Evolutionary conservation across 2,113 vertebrate species (phyloP).

Genomic region (Semicossyphus pulcher): DNA sequence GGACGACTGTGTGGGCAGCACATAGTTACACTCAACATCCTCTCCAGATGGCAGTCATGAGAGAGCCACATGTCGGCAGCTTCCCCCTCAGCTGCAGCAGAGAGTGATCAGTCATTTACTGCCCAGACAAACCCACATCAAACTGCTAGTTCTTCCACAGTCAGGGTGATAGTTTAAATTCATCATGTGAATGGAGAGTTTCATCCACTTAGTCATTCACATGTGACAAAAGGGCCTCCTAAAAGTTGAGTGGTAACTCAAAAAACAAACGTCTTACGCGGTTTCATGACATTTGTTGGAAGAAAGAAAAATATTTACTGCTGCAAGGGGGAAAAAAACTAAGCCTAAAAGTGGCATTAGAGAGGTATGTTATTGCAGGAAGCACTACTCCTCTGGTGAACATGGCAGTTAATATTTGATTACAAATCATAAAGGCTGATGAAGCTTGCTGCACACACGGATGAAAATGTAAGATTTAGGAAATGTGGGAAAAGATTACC

Average conservation of each 20-base stretch:
- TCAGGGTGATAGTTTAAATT: not conserved
- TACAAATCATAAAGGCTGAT: no score
- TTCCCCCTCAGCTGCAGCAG: constrained; percentile 26
- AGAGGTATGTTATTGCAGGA: no score
- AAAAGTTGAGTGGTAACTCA: not conserved
- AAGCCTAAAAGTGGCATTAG: no score
- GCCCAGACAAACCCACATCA: not conserved
- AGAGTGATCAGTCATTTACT: constrained; percentile 5
- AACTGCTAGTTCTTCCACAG: not conserved
- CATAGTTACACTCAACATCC: not conserved
- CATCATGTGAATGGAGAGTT: not conserved
- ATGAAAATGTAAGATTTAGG: no score
- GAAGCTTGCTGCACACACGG: no score
- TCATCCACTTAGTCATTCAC: not conserved
- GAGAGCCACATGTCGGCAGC: constrained; percentile 14
- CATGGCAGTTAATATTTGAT: no score
- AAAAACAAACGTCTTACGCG: not conserved
- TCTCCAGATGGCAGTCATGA: not conserved
- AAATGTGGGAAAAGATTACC: no score
- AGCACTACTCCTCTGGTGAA: no score
- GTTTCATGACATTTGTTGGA: not conserved
- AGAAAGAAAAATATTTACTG: no score
- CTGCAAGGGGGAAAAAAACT: no score
- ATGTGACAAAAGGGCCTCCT: not conserved
- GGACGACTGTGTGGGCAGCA: constrained; percentile 20